phyloP scores from a whole-genome alignment of 23 tunicate genomes.

The Halocynthia aurantium region DNA sequence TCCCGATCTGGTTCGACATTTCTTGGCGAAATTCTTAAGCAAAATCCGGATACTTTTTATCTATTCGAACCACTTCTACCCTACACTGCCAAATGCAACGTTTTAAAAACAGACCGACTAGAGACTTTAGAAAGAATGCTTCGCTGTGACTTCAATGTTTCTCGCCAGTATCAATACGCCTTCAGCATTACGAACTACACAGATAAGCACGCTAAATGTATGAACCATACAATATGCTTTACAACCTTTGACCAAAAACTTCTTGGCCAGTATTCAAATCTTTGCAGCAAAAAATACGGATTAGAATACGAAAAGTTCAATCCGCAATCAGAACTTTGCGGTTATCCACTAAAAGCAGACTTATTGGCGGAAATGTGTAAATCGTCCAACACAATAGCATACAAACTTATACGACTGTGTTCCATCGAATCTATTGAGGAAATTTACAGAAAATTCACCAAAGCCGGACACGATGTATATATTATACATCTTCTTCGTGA shows the following conservation, averaged over 20 bases:
- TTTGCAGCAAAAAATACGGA: background rate
- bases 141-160: background rate
- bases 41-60: background rate
- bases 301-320: background rate
- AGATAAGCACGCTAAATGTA: background rate
- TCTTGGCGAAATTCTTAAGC: background rate
- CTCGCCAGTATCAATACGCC: background rate
- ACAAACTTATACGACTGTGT: constrained; percentile 5
- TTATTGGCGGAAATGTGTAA: constrained; percentile 1
- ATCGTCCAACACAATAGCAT: background rate
- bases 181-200: background rate
- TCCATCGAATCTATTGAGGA: background rate
- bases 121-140: background rate
- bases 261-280: background rate
- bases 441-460: background rate
- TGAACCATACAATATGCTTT: background rate
- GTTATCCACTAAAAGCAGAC: background rate
- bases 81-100: background rate
- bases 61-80: constrained; percentile 5
- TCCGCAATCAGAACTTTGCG: background rate
- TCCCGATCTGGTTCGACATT: constrained; percentile 2
- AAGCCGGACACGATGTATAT: background rate
- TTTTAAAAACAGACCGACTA: background rate
- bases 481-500: constrained; percentile 17
- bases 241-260: background rate